phyloP scores from a whole-genome alignment of 2,113 vertebrate genomes.

The Vombatus ursinus region DNA sequence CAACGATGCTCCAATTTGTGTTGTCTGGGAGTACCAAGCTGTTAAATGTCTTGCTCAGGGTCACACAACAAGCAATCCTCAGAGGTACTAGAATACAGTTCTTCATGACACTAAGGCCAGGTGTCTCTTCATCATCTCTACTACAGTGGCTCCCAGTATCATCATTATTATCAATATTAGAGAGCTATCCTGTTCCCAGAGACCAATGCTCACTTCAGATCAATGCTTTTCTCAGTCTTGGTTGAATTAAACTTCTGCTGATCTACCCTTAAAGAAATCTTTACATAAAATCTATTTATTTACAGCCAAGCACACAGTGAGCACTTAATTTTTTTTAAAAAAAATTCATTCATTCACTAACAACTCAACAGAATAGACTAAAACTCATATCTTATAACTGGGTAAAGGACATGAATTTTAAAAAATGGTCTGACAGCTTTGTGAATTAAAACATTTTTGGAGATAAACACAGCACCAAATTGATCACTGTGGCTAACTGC shows the following conservation, averaged over 20 bases:
- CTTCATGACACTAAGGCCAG: neutral
- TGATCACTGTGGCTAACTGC: neutral
- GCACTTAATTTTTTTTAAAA: neutral
- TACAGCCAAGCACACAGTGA: neutral
- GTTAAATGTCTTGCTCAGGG: neutral
- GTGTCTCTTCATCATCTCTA: neutral
- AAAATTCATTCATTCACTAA: neutral
- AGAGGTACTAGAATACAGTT: neutral
- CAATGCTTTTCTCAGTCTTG: neutral
- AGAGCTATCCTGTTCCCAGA: neutral
- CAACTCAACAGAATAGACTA: neutral
- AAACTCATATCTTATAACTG: neutral
- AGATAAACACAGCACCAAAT: neutral
- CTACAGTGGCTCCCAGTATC: neutral
- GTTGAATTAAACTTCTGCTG: constrained; percentile 44
- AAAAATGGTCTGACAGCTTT: constrained; percentile 22
- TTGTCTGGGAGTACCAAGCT: too few relatives aligned
- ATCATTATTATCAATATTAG: neutral
- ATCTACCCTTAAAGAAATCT: neutral
- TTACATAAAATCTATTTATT: constrained; percentile 3
- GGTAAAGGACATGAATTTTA: neutral
- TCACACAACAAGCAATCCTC: neutral
- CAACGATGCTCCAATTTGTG: too few relatives aligned
- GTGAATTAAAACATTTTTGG: constrained; percentile 56
- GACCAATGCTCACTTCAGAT: constrained; percentile 8